Evolutionary conservation across 1,140 invertebrate species (phyloP).

Genomic region (Pseudachorutes palmiensis): DNA sequence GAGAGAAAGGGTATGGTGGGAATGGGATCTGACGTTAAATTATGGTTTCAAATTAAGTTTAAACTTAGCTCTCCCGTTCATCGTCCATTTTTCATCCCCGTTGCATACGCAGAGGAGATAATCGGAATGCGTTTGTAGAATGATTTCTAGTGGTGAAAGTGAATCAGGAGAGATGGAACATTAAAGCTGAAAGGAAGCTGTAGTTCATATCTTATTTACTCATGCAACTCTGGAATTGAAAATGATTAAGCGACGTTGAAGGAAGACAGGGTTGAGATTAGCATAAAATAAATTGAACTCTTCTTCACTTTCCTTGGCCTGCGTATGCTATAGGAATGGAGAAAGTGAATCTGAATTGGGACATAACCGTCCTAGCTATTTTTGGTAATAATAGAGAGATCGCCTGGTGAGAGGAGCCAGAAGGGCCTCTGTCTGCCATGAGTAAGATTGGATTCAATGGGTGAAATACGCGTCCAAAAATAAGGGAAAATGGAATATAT

Average conservation of each 20-base stretch:
- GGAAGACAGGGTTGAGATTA: background rate
- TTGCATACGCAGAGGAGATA: no score
- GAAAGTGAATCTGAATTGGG: background rate
- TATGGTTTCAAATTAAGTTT: conserved; percentile 9
- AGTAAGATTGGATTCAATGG: no score
- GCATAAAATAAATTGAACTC: conserved; percentile 9
- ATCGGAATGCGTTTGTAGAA: background rate
- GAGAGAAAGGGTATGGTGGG: background rate
- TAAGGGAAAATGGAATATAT: no score
- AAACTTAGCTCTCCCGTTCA: background rate
- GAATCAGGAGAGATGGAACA: background rate
- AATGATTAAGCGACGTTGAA: no score
- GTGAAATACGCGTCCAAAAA: no score
- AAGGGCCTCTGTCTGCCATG: no score
- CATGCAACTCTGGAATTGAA: background rate
- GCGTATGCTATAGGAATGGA: background rate
- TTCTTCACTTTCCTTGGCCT: background rate
- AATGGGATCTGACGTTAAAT: conserved; percentile 4
- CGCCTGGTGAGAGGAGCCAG: no score
- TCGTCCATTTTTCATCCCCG: background rate
- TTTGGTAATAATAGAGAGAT: background rate
- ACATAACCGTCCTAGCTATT: no score
- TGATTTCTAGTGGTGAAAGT: background rate
- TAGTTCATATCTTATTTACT: background rate
- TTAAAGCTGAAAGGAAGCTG: background rate